A percentile compares a stretch with the other conserved stretches of the same genome.
These are phyloP conservation scores for Phyllostomus hastatus DNA, from an alignment of 2,113 vertebrate genomes.

Conservation along the genomic window DNA sequence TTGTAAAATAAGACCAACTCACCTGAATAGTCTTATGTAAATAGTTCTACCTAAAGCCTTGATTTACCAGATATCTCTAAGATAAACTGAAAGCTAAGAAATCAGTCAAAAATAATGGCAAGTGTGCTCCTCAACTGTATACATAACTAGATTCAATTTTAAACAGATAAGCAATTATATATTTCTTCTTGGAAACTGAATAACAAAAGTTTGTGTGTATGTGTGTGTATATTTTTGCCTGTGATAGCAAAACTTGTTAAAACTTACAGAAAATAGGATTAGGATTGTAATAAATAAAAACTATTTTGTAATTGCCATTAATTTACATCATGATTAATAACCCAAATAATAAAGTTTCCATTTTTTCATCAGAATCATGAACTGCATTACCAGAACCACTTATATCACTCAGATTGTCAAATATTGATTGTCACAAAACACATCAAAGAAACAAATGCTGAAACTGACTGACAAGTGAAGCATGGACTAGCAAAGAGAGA, in stretches of 20 bases:
- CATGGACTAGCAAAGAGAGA: neutral
- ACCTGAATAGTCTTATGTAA: neutral
- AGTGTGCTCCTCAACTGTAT: neutral
- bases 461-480: neutral
- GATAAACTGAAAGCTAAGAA: neutral
- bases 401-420: conserved; percentile 38
- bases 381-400: conserved; percentile 14
- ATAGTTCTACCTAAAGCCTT: neutral
- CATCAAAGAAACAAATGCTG: conserved; percentile 42
- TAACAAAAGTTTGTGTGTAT: neutral
- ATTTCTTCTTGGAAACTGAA: neutral
- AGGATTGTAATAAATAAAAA: conserved; percentile 43
- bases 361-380: conserved; percentile 35
- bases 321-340: neutral
- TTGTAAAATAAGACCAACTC: neutral
- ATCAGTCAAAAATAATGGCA: neutral
- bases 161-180: neutral
- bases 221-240: neutral
- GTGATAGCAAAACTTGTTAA: neutral
- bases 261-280: conserved; percentile 40
- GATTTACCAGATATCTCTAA: neutral
- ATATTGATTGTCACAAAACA: conserved; percentile 34
- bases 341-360: conserved; percentile 25
- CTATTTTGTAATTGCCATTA: conserved; percentile 24
- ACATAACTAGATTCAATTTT: neutral